A percentile compares a stretch with the other conserved stretches of the same genome.
These are phyloP conservation scores for Speoplatyrhinus poulsoni DNA, from an alignment of 2,113 vertebrate genomes.

Conservation along the genomic window DNA sequence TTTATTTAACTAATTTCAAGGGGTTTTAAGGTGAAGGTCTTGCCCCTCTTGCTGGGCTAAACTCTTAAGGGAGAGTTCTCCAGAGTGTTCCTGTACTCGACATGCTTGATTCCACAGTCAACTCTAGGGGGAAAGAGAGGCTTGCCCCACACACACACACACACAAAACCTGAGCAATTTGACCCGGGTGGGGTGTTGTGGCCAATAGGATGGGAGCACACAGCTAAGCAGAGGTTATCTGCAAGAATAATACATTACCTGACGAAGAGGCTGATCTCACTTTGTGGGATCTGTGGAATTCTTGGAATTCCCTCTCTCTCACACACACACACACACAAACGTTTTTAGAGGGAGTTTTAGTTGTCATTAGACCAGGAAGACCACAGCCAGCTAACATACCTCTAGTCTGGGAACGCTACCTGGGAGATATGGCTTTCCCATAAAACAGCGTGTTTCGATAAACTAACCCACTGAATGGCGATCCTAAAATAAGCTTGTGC, in stretches of 20 bases:
- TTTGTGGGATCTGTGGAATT: conserved; percentile 44
- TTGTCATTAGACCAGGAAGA: background rate
- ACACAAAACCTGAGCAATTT: background rate
- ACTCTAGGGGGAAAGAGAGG: background rate
- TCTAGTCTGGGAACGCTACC: background rate
- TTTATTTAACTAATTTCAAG: too few species aligned
- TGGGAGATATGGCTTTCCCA: background rate
- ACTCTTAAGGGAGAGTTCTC: too few species aligned
- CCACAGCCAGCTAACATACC: background rate
- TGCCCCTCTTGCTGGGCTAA: too few species aligned
- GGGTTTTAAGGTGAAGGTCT: too few species aligned
- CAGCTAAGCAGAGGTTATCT: background rate
- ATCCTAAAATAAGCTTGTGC: background rate
- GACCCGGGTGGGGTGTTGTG: too few species aligned
- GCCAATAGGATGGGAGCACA: too few species aligned
- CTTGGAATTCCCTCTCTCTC: conserved; percentile 6
- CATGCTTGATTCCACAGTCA: background rate
- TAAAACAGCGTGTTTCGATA: too few species aligned
- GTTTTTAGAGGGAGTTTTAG: background rate
- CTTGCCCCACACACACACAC: background rate
- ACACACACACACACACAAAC: background rate
- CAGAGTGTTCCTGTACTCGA: too few species aligned
- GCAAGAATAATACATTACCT: background rate
- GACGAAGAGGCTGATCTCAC: conserved; percentile 11
- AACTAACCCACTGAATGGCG: background rate